Evolutionary conservation across 2,888 invertebrate species (phyloP), one percentile per base, ranked within the genome.

Genomic region (Tipula lateralis): DNA sequence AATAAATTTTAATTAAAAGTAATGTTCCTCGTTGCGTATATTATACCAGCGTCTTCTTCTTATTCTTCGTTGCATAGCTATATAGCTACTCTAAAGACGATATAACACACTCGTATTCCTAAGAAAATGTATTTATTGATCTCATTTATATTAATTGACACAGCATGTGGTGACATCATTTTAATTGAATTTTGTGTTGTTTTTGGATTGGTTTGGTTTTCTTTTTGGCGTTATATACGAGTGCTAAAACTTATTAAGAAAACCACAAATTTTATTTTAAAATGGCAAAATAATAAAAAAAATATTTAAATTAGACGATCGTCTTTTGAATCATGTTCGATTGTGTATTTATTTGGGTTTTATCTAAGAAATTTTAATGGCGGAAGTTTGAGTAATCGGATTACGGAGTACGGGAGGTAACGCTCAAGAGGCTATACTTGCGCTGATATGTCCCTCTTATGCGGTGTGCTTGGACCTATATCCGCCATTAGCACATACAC

Each of bases 161-260:
- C 82, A 82, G 82, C 82, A 82, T 82, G 82, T 82, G 82, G 82
- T 82, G 82, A 82, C 82, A 82, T 82, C 82, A 82, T 82, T 82
- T 82, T 82, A 82, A 82, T 82, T 82, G 82, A 66, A 66, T 30
- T 82, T 82, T 82, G 29, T 82, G 29, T 82, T 82, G n/a, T n/a
- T n/a, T n/a, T n/a, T n/a, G n/a, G n/a, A n/a, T 82, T n/a, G 82
- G 30, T 82, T 82, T 13, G 66, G 13, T 66, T 66, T 66, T n/a
- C n/a, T n/a, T n/a, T 66, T 66, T 66, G 66, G 66, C 66, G 66
- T 66, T 66, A 66, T 1, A 66, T 66, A n/a, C n/a, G 66, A 66
- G 66, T 66, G 66, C 66, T 66, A 66, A 66, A 24, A 66, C 24
- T 66, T 66, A 66, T 66, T 66, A 66, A 66, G 66, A 66, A 66